Conservation (phyloP, 1,140 invertebrate species). For the Ctenoplectra terminalis region DNA sequence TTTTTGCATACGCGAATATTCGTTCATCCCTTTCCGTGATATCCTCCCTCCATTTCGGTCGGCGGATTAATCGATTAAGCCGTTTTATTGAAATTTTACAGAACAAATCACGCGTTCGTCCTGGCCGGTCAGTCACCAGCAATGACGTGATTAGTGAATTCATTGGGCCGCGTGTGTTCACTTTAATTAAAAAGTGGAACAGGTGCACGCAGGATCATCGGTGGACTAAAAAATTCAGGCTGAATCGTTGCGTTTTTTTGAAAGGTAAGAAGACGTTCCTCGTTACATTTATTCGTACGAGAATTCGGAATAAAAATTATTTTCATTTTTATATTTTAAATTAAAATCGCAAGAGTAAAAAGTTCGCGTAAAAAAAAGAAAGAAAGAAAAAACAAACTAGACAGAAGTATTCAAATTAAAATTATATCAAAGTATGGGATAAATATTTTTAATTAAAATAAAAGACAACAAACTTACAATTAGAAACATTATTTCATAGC, state of each 20-base stretch:
- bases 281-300: not conserved
- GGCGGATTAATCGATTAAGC: conserved; percentile 43
- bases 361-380: too few relatives aligned
- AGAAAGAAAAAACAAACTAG: too few relatives aligned
- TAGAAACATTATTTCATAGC: too few relatives aligned
- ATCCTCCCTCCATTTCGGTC: not conserved
- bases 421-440: too few relatives aligned
- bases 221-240: not conserved
- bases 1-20: conserved; percentile 3
- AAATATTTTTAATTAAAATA: not conserved
- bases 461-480: not conserved
- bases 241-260: not conserved
- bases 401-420: too few relatives aligned
- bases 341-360: too few relatives aligned
- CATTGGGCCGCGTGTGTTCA: conserved; percentile 18
- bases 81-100: conserved; percentile 58
- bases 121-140: conserved; percentile 22
- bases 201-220: not conserved
- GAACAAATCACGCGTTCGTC: conserved; percentile 27
- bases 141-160: conserved; percentile 47
- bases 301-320: not conserved
- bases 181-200: conserved; percentile 47
- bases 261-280: not conserved
- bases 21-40: not conserved
- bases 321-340: too few relatives aligned